Evolutionary conservation across 2,113 vertebrate genomes (phyloP), one percentile per base, ranked within the genome.

Genomic region (Heterochromis multidens): DNA sequence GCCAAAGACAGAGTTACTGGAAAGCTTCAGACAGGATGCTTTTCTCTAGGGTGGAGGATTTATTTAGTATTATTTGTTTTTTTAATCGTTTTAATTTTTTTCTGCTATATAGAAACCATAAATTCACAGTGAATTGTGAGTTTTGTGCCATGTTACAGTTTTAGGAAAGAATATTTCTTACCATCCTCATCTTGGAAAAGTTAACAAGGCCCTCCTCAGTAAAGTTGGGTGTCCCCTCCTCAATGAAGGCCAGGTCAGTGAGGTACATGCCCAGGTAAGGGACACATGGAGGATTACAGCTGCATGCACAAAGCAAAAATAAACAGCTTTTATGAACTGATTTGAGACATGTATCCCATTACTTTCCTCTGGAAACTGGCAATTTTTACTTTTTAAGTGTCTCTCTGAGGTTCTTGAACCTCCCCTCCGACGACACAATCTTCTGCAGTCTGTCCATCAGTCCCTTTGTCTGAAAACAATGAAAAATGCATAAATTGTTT

Each of bases 131-230:
- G 23, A 70, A 46, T 46, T 70, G 8, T 46, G 65, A 72, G 65
- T 21, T 72, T 21, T 49, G 40, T 49, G 9, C 65, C 43, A 52
- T 31, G 49, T 74, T 52, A 1, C 70, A 74, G 2, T 52, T 52
- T 52, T 74, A 58, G 11, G n/a, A 12, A 49, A n/a, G 43, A 14
- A 2, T n/a, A 23, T 29, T 46, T 33, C 16, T 72, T 58, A 99
- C 98, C 99, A 99, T 99, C 95, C 99, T 97, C 99, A 99, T 99
- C 95, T 99, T 99, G 94, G 99, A 99, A 93, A 99, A 99, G 95
- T 99, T 99, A 52, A 99, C 99, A 82, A 99, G 97, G 49, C 98
- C 99, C 91, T 99, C 98, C 92, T 99, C 97, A 0, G 99, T 99
- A 87, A 99, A 99, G 92, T 99, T 99, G 25, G 98, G 98, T 7